These are phyloP conservation scores for Vanessa cardui DNA, from an alignment of 2,888 invertebrate genomes.

Conservation along the genomic window DNA sequence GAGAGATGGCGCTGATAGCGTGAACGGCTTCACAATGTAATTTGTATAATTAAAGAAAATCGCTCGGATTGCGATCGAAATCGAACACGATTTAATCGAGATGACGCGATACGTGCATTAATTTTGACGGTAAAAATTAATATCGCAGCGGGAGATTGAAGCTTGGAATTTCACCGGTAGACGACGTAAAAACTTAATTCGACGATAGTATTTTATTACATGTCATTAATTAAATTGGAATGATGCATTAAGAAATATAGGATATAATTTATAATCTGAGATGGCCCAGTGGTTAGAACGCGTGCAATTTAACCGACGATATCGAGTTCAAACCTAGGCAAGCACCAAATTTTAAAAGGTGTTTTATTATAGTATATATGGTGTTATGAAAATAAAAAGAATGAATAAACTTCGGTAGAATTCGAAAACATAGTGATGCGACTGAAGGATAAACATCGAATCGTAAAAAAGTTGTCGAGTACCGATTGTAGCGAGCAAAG, in stretches of 20 bases:
- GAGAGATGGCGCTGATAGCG: slow-evolving; percentile 67
- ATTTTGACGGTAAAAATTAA: slow-evolving; percentile 38
- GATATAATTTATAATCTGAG: too few species aligned
- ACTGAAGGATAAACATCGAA: slow-evolving; percentile 56
- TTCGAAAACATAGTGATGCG: slow-evolving; percentile 39
- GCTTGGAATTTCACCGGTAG: slow-evolving; percentile 22
- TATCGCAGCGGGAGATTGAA: slow-evolving; percentile 27
- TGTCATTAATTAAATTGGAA: slow-evolving; percentile 2
- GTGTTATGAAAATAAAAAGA: not conserved
- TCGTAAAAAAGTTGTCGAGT: slow-evolving; percentile 65
- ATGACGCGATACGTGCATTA: slow-evolving; percentile 35
- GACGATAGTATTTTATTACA: slow-evolving; percentile 21
- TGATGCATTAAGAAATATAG: not conserved
- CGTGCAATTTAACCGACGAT: too few species aligned
- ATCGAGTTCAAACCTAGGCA: too few species aligned
- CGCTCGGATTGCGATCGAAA: slow-evolving; percentile 66
- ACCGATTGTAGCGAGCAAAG: slow-evolving; percentile 70
- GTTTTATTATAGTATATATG: not conserved
- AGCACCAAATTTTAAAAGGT: too few species aligned
- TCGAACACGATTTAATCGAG: slow-evolving; percentile 63
- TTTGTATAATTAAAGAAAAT: slow-evolving; percentile 80
- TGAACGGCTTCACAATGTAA: slow-evolving; percentile 66
- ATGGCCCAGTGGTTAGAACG: too few species aligned
- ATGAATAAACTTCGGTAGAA: slow-evolving; percentile 7
- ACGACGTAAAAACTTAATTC: slow-evolving; percentile 23